These are phyloP conservation scores for Bryconaethiops microstoma DNA, from an alignment of 2,797 vertebrate genomes.

Conservation along the genomic window DNA sequence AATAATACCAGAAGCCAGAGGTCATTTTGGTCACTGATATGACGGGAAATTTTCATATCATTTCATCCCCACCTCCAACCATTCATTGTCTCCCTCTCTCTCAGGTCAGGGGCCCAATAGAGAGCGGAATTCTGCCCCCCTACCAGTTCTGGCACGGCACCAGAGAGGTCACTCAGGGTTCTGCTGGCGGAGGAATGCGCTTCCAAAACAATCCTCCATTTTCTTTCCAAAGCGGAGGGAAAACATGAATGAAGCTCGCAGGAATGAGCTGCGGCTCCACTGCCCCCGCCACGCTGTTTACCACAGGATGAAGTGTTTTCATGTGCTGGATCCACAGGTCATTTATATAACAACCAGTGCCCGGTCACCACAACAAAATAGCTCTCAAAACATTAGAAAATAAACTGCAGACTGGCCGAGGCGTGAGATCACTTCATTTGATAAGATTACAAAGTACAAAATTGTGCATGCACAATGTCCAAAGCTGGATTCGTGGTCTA, in stretches of 20 bases:
- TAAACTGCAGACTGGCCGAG: neutral
- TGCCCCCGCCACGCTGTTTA: neutral
- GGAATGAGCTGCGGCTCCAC: neutral
- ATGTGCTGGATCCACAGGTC: neutral
- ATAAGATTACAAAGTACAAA: neutral
- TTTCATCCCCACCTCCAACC: slow-evolving; percentile 14
- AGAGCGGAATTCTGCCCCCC: slow-evolving; percentile 20
- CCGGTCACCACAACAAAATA: neutral
- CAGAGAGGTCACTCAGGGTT: slow-evolving; percentile 71
- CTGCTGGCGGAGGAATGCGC: slow-evolving; percentile 59
- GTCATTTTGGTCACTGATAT: neutral
- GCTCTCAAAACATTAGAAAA: neutral
- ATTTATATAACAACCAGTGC: neutral
- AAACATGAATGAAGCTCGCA: slow-evolving; percentile 65
- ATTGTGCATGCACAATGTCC: neutral
- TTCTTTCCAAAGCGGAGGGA: slow-evolving; percentile 54
- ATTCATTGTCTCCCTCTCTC: slow-evolving; percentile 39
- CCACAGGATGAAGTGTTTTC: neutral
- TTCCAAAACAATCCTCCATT: slow-evolving; percentile 65
- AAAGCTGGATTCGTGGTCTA: neutral
- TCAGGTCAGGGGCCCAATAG: slow-evolving; percentile 19
- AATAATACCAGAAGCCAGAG: neutral
- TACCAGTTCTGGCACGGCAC: slow-evolving; percentile 68
- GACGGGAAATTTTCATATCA: neutral
- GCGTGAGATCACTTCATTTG: slow-evolving; percentile 15